Base-by-base conservation (phyloP, 2,113 vertebrate genomes). In the Eublepharis macularius region DNA sequence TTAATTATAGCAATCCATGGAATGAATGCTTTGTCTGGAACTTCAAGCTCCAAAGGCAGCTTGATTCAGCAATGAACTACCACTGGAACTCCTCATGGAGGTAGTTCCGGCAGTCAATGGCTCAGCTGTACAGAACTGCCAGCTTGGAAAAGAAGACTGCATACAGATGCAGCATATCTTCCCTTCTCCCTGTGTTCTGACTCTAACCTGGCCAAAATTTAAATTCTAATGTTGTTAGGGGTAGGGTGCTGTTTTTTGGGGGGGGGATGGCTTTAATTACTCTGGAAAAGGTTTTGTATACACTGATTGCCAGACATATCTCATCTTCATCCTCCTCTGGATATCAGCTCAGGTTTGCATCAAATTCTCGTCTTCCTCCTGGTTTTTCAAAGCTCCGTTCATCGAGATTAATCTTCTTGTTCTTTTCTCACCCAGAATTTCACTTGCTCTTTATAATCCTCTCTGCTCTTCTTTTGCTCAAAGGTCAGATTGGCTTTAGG, bases 391-490 rank as follows among this genome's bases (percentile, higher is more conserved):
- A 88, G 63, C 80, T 51, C 6, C 57, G 32, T 69, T 7, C 81
- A 12, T 63, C 36, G 86, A 81, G 92, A 91, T 65, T 49, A 69
- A 87, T 82, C 65, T 11, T 69, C 39, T 88, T 87, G 85, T 85
- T 24, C 39, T 84, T 81, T 45, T 36, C 26, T 72, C 79, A 81
- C 41, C 69, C 70, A 80, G 32, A 87, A 84, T n/a, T 86, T 91
- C 57, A 69, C 43, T 83, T 84, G 49, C 39, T 77, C 54, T 93
- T 79, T 88, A 69, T 29, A 90, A 90, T 80, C 70, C 80, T 84
- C 57, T 87, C 13, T 36, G 65, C 66, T 89, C 10, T 36, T 81
- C 66, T 34, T 75, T 89, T 66, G 29, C 60, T 81, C 32, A 86
- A 85, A 76, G 45, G 29, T 65, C 68, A 88, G 75, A 11, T 72